These are phyloP conservation scores for Eidolon helvum DNA, from an alignment of 2,113 vertebrate species.

Conservation along the genomic window DNA sequence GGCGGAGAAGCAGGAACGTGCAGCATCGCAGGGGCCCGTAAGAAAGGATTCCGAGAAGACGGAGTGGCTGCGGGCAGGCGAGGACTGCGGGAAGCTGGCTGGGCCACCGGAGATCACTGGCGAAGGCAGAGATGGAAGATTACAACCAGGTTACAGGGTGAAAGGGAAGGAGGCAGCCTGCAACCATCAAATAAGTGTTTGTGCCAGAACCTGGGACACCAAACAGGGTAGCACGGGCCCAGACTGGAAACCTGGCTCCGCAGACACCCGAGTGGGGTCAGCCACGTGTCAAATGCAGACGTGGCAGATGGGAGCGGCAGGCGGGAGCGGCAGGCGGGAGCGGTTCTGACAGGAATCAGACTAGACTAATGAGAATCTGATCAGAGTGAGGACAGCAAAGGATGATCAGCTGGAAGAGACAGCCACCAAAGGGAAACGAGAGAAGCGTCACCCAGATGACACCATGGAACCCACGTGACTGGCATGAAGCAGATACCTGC, in stretches of 20 bases:
- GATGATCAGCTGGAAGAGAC: not conserved
- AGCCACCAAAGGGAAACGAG: not conserved
- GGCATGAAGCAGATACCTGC: not conserved
- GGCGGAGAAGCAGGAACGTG: not conserved
- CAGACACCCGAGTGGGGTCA: not conserved
- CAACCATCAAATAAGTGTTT: not conserved
- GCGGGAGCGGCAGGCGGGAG: not conserved
- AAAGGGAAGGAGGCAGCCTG: not conserved
- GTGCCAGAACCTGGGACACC: not conserved
- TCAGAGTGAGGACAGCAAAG: not conserved
- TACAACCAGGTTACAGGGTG: not conserved
- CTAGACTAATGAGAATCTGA: not conserved
- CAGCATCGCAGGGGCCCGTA: not conserved
- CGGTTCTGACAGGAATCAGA: not conserved
- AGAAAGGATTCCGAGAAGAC: not conserved
- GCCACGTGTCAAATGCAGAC: not conserved
- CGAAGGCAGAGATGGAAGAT: slow-evolving; percentile 17
- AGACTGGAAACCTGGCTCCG: not conserved
- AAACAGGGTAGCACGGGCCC: not conserved
- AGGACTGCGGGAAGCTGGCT: not conserved
- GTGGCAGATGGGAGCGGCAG: not conserved
- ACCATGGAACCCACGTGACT: not conserved
- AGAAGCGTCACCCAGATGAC: not conserved
- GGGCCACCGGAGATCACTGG: not conserved
- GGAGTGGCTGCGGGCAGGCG: not conserved